Evolutionary conservation across 2,113 vertebrate species (phyloP).

Genomic region (Benitochromis conjunctus): DNA sequence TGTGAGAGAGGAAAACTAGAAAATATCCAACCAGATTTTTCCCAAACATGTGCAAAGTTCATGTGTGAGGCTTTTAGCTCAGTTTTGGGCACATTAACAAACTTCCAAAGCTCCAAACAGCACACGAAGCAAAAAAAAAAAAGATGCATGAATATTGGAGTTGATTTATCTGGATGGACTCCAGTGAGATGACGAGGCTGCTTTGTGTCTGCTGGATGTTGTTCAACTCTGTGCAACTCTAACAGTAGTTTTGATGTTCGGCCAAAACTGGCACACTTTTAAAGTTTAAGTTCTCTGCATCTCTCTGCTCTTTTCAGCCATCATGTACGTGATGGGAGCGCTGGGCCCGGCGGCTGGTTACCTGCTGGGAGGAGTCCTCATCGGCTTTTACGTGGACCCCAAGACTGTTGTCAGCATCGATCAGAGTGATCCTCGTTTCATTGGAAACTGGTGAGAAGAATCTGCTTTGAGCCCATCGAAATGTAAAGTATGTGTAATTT

Average conservation of each 20-base stretch:
- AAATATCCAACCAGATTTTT: background rate
- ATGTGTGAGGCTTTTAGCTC: background rate
- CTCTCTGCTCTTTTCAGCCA: constrained; percentile 62
- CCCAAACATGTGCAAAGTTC: background rate
- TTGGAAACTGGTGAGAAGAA: constrained; percentile 92
- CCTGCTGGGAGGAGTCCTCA: constrained; percentile 93
- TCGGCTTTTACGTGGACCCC: constrained; percentile 96
- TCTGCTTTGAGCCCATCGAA: background rate
- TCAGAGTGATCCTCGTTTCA: constrained; percentile 95
- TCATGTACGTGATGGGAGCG: constrained; percentile 99
- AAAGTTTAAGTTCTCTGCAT: background rate
- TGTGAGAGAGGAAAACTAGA: background rate
- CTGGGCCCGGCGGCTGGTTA: constrained; percentile 96
- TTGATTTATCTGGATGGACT: background rate
- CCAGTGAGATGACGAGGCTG: background rate
- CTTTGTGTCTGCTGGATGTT: background rate
- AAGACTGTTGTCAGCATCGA: constrained; percentile 85
- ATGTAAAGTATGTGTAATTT: background rate
- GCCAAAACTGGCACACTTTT: background rate
- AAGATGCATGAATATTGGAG: background rate
- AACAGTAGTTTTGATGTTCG: background rate
- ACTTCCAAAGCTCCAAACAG: background rate
- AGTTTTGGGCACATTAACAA: background rate
- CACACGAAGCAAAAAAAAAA: too few species aligned
- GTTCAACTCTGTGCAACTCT: background rate